Evolutionary conservation across 1,140 invertebrate genomes (phyloP).

Genomic region (Brachionus asplanchnoidis): DNA sequence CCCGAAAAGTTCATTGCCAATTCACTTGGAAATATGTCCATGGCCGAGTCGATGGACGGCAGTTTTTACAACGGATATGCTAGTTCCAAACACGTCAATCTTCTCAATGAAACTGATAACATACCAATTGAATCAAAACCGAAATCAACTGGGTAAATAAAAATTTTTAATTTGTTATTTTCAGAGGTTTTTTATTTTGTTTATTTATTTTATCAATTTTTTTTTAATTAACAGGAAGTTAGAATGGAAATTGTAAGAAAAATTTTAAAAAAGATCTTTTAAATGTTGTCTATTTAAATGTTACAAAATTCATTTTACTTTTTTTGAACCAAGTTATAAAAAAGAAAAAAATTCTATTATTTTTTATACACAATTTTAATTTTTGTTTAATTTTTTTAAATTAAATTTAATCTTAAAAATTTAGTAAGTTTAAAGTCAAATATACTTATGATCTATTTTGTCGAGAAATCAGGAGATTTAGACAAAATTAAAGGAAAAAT

Average conservation of each 20-base stretch:
- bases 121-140: conserved; percentile 31
- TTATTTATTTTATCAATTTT: neutral
- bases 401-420: too few relatives aligned
- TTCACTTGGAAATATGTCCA: neutral
- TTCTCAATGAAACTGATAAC: conserved; percentile 24
- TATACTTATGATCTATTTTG: too few relatives aligned
- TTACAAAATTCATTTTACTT: too few relatives aligned
- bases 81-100: conserved; percentile 6
- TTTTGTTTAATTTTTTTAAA: too few relatives aligned
- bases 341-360: too few relatives aligned
- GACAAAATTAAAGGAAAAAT: too few relatives aligned
- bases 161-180: neutral
- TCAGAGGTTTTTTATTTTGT: neutral
- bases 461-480: too few relatives aligned
- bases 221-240: neutral
- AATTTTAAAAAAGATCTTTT: neutral
- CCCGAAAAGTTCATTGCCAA: neutral
- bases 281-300: neutral
- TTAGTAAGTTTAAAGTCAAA: too few relatives aligned
- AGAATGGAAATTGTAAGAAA: conserved; percentile 32
- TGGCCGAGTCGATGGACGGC: conserved; percentile 32
- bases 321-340: too few relatives aligned
- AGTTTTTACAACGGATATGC: conserved; percentile 25
- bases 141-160: conserved; percentile 30
- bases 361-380: too few relatives aligned